Evolutionary conservation across 2,888 invertebrate species (phyloP).

Genomic region (Saturnia pavonia): DNA sequence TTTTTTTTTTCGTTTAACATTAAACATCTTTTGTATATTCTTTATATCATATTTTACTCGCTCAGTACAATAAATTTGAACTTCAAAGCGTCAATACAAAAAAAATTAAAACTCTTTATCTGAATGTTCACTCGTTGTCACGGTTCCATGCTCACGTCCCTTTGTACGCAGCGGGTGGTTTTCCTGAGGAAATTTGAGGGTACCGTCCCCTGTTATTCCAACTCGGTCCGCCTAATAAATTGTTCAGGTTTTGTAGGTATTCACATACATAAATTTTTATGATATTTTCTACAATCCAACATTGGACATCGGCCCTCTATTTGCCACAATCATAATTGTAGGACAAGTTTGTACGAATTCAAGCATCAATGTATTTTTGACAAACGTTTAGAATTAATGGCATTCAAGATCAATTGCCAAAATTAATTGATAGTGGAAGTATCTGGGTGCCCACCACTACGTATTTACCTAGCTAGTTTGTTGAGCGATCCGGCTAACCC

Average conservation of each 20-base stretch:
- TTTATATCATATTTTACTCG: not conserved
- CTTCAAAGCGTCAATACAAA: constrained; percentile 9
- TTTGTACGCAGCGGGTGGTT: constrained; percentile 10
- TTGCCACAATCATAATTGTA: no score
- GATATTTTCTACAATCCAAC: not conserved
- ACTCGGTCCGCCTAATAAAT: not conserved
- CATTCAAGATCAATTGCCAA: no score
- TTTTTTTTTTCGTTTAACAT: not conserved
- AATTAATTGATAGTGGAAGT: no score
- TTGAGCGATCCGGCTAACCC: no score
- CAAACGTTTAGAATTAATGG: no score
- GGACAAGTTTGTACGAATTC: no score
- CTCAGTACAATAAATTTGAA: not conserved
- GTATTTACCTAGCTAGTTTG: no score
- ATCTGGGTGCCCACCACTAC: no score
- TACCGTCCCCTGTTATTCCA: not conserved
- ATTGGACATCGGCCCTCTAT: not conserved
- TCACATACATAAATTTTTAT: not conserved
- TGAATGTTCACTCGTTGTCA: constrained; percentile 5
- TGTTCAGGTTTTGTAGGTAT: constrained; percentile 3
- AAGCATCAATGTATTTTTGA: no score
- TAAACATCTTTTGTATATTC: not conserved
- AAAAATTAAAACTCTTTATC: not conserved
- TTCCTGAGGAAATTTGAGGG: constrained; percentile 11
- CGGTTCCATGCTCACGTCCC: constrained; percentile 9